These are phyloP conservation scores for Volucella zonaria DNA, from an alignment of 2,888 invertebrate species.

Conservation along the genomic window DNA sequence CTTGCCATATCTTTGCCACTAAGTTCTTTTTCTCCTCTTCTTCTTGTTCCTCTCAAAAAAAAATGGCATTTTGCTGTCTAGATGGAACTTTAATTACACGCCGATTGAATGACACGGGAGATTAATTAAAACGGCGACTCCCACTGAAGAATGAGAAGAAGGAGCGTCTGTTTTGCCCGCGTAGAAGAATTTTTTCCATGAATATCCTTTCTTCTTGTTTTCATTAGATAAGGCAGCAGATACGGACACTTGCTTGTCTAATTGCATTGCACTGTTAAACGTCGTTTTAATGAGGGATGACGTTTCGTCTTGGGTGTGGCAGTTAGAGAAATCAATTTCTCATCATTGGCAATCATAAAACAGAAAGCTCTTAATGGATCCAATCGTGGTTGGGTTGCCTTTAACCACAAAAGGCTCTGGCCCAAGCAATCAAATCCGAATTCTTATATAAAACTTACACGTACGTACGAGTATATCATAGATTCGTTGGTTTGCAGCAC, in stretches of 20 bases:
- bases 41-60: slow-evolving; percentile 45
- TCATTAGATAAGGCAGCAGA: slow-evolving; percentile 41
- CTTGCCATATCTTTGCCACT: slow-evolving; percentile 42
- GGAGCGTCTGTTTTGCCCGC: slow-evolving; percentile 56
- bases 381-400: not conserved
- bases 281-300: slow-evolving; percentile 61
- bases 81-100: slow-evolving; percentile 77
- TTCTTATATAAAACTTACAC: slow-evolving; percentile 48
- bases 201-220: slow-evolving; percentile 15
- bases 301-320: slow-evolving; percentile 49
- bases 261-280: slow-evolving; percentile 61
- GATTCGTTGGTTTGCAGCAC: slow-evolving; percentile 30
- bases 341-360: slow-evolving; percentile 62
- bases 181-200: slow-evolving; percentile 56
- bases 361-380: slow-evolving; percentile 48
- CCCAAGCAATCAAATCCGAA: slow-evolving; percentile 61
- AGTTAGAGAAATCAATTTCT: slow-evolving; percentile 57
- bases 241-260: slow-evolving; percentile 37
- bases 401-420: slow-evolving; percentile 22
- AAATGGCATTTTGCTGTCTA: slow-evolving; percentile 68
- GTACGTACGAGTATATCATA: slow-evolving; percentile 6
- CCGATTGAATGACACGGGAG: slow-evolving; percentile 76
- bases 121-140: slow-evolving; percentile 75
- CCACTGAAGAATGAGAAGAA: not conserved
- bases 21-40: slow-evolving; percentile 13